These are phyloP conservation scores for Cryptosula pallasiana DNA, from an alignment of 2,888 invertebrate genomes.

Conservation along the genomic window DNA sequence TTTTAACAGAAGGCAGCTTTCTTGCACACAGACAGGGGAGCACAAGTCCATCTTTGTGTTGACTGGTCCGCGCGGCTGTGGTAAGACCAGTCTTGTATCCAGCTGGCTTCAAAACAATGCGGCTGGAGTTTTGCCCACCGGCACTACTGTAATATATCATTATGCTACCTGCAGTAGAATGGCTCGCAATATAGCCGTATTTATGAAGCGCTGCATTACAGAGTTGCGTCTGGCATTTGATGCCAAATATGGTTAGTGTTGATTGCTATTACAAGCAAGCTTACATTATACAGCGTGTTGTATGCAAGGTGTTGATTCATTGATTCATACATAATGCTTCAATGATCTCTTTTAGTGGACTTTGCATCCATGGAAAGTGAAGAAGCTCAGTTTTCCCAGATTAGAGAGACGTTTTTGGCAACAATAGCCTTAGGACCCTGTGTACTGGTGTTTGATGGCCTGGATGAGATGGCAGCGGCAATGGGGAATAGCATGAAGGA, in stretches of 20 bases:
- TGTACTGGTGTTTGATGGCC: conserved; percentile 45
- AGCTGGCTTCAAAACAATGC: conserved; percentile 42
- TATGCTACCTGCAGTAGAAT: conserved; percentile 37
- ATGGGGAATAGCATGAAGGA: conserved; percentile 31
- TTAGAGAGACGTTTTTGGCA: conserved; percentile 42
- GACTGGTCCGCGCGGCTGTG: conserved; percentile 43
- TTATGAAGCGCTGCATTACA: conserved; percentile 32
- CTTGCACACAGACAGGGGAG: background rate
- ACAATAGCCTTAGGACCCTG: conserved; percentile 43
- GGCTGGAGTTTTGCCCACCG: conserved; percentile 30
- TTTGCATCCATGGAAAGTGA: conserved; percentile 29
- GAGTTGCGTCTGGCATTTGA: conserved; percentile 26
- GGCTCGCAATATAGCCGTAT: conserved; percentile 37
- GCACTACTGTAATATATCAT: conserved; percentile 35
- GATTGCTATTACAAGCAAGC: no score
- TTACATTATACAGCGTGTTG: no score
- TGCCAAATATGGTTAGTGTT: conserved; percentile 2
- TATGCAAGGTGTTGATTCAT: no score
- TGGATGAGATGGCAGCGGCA: conserved; percentile 41
- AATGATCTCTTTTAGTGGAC: no score
- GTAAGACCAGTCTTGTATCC: conserved; percentile 42
- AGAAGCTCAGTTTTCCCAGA: conserved; percentile 33
- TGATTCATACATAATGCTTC: no score
- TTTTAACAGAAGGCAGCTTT: no score
- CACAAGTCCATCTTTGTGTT: conserved; percentile 36